Conservation (phyloP, 2,113 vertebrate species). For the Microcebus lehilahytsara region DNA sequence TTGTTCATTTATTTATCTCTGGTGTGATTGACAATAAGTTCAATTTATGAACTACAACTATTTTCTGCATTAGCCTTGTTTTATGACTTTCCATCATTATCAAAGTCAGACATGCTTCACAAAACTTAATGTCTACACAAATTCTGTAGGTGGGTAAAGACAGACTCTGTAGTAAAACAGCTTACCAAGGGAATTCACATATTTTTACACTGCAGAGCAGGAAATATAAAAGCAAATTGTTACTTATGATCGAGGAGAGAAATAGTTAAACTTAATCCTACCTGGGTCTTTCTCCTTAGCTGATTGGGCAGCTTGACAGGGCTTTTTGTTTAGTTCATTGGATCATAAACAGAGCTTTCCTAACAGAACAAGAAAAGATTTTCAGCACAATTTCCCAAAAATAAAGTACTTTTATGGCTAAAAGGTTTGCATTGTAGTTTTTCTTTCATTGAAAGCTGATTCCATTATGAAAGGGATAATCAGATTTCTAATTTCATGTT, state of each 20-base stretch:
- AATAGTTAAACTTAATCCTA: background rate
- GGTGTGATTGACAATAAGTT: background rate
- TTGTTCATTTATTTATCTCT: background rate
- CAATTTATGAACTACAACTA: background rate
- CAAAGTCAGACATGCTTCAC: background rate
- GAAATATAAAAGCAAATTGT: background rate
- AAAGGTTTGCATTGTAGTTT: background rate
- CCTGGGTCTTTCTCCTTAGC: background rate
- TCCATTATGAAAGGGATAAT: background rate
- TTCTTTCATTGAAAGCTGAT: background rate
- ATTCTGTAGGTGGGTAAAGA: background rate
- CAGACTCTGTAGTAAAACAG: background rate
- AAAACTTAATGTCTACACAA: background rate
- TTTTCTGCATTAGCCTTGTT: conserved; percentile 1
- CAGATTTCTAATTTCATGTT: background rate
- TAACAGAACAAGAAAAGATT: background rate
- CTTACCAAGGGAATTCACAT: background rate
- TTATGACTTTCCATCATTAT: background rate
- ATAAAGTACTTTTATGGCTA: background rate
- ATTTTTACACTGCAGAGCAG: background rate
- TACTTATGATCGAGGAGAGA: background rate
- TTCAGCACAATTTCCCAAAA: background rate
- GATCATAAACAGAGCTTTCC: background rate
- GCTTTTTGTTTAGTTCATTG: conserved; percentile 20
- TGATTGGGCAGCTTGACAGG: background rate